These are phyloP conservation scores for Drosophila sulfurigaster DNA, from an alignment of 1,140 invertebrate species.

Conservation along the genomic window DNA sequence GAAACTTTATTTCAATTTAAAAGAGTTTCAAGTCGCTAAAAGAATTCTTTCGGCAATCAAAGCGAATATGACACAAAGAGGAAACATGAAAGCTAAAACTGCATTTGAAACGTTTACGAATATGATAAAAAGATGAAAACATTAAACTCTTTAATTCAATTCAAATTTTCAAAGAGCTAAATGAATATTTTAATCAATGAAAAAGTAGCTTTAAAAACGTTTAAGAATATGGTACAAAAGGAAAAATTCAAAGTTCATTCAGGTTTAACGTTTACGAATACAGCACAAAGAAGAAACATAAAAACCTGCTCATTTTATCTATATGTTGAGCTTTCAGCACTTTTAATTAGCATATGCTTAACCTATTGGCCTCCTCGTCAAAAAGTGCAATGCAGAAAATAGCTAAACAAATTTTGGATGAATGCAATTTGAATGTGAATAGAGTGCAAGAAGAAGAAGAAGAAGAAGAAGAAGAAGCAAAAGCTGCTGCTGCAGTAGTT, in stretches of 20 bases:
- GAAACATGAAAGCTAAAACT: background rate
- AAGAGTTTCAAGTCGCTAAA: no score
- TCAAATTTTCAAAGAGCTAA: background rate
- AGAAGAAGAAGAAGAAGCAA: background rate
- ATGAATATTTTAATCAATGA: background rate
- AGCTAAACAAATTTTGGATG: conserved; percentile 9
- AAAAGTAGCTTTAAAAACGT: background rate
- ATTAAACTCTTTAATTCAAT: background rate
- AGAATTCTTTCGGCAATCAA: no score
- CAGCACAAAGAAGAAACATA: background rate
- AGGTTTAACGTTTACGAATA: background rate
- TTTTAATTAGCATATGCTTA: conserved; percentile 3
- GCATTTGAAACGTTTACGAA: background rate
- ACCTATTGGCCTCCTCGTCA: background rate
- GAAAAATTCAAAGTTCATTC: no score
- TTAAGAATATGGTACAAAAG: no score
- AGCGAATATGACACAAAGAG: background rate
- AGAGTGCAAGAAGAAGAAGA: background rate
- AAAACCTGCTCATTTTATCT: background rate
- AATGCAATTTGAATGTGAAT: conserved; percentile 2
- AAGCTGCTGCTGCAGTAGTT: conserved; percentile 32
- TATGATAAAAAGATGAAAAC: background rate
- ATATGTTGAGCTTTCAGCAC: background rate
- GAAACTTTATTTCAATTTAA: no score
- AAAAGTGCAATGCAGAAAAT: background rate